Evolutionary conservation across 2,113 vertebrate genomes (phyloP).

Genomic region (Atrichornis clamosus): DNA sequence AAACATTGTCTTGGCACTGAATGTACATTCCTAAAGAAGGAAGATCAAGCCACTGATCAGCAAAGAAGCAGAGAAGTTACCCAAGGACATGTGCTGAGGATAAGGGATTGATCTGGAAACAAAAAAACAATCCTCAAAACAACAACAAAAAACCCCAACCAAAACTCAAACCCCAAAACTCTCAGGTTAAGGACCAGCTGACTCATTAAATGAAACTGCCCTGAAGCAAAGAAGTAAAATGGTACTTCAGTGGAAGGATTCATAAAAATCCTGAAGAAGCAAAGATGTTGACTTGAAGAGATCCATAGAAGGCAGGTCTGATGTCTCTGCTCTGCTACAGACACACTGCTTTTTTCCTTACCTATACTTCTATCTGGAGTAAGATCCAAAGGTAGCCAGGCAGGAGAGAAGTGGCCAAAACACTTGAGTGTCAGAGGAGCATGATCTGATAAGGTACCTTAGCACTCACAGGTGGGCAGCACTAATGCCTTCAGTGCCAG

Average conservation of each 20-base stretch:
- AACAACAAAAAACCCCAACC: background rate
- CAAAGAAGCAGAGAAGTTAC: background rate
- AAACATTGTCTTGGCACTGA: background rate
- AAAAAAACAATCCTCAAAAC: background rate
- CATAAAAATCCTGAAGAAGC: background rate
- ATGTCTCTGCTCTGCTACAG: background rate
- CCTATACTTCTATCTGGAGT: background rate
- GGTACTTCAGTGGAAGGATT: background rate
- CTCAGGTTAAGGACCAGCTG: background rate
- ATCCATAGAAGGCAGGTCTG: background rate
- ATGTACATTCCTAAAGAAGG: background rate
- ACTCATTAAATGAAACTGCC: background rate
- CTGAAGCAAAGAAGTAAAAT: background rate
- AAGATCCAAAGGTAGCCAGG: background rate
- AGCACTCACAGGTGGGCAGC: background rate
- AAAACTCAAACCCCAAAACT: background rate
- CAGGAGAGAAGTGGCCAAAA: background rate
- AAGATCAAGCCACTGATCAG: background rate
- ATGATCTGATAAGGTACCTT: background rate
- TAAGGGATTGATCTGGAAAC: background rate
- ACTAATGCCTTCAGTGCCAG: background rate
- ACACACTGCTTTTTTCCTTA: background rate
- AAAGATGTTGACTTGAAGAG: background rate
- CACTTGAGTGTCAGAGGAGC: background rate
- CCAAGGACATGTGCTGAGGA: background rate